Percentiles rank a stretch among this genome's conserved stretches.
Conservation (phyloP, 2,888 invertebrate species). For the Alentia gelatinosa region DNA sequence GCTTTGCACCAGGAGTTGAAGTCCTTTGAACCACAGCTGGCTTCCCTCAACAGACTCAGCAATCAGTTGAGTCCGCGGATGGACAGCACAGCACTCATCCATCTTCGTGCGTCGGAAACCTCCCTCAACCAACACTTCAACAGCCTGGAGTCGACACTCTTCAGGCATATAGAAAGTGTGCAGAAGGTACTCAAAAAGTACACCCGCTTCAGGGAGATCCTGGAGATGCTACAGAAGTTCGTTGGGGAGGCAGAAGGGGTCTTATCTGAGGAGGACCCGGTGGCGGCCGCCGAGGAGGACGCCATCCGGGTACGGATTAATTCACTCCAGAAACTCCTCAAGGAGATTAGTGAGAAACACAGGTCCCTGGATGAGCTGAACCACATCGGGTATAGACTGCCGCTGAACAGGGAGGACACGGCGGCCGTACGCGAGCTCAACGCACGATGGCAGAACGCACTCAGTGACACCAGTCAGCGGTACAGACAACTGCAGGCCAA, state of each 20-base stretch:
- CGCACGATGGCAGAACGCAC: constrained; percentile 73
- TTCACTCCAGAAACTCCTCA: constrained; percentile 69
- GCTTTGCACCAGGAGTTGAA: constrained; percentile 73
- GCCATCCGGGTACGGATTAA: constrained; percentile 70
- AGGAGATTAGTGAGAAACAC: constrained; percentile 65
- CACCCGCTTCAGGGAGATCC: constrained; percentile 70
- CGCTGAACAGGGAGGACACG: constrained; percentile 71
- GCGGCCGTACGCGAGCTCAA: constrained; percentile 73
- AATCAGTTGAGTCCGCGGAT: constrained; percentile 74
- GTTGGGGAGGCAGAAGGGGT: constrained; percentile 69
- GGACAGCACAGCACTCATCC: constrained; percentile 73
- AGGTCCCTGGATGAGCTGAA: constrained; percentile 74
- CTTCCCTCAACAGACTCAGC: constrained; percentile 81
- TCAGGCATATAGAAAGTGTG: constrained; percentile 69
- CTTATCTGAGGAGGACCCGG: constrained; percentile 70
- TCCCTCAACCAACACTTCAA: constrained; percentile 73
- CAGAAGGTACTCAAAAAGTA: constrained; percentile 71
- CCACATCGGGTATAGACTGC: constrained; percentile 75
- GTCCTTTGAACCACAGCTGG: constrained; percentile 69
- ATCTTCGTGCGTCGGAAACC: constrained; percentile 73
- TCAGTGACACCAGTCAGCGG: constrained; percentile 69
- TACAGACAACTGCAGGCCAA: constrained; percentile 72
- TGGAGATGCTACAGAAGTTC: constrained; percentile 71
- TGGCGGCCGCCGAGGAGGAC: constrained; percentile 71
- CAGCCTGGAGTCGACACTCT: constrained; percentile 70